phyloP scores from a whole-genome alignment of 2,113 vertebrate genomes.

The Ciconia maguari region DNA sequence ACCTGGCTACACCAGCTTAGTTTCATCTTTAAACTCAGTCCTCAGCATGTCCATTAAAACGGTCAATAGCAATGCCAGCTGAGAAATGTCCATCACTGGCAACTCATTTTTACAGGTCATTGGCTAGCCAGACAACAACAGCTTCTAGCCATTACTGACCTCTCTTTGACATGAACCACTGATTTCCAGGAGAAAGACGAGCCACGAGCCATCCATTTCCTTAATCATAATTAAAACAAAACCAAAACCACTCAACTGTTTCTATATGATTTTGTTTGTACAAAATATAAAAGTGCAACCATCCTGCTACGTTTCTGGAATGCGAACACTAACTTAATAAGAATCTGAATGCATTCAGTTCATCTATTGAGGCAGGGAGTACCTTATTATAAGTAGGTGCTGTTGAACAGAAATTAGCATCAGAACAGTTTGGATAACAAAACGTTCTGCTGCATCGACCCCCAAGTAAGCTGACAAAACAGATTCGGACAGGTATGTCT shows the following conservation, averaged over 20 bases:
- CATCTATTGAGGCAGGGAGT: neutral
- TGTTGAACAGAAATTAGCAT: neutral
- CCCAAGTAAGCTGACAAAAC: neutral
- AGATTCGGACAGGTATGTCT: neutral
- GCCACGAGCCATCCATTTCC: neutral
- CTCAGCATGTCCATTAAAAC: constrained; percentile 17
- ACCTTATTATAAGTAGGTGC: neutral
- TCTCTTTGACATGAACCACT: neutral
- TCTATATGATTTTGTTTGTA: neutral
- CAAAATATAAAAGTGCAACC: neutral
- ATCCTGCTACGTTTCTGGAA: neutral
- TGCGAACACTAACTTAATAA: neutral
- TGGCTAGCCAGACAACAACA: constrained; percentile 53
- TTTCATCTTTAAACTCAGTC: neutral
- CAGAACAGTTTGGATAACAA: neutral
- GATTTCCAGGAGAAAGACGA: neutral
- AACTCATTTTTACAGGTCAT: constrained; percentile 54
- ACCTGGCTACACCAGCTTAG: neutral
- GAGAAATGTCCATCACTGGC: neutral
- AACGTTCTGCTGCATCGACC: neutral
- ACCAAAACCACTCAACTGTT: neutral
- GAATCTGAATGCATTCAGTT: neutral
- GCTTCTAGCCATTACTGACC: constrained; percentile 48
- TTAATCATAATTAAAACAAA: neutral
- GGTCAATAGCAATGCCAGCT: constrained; percentile 24